A percentile compares a stretch with the other conserved stretches of the same genome.
phyloP scores from a whole-genome alignment of 2,888 invertebrate genomes.

The Dexiosoma caninum region DNA sequence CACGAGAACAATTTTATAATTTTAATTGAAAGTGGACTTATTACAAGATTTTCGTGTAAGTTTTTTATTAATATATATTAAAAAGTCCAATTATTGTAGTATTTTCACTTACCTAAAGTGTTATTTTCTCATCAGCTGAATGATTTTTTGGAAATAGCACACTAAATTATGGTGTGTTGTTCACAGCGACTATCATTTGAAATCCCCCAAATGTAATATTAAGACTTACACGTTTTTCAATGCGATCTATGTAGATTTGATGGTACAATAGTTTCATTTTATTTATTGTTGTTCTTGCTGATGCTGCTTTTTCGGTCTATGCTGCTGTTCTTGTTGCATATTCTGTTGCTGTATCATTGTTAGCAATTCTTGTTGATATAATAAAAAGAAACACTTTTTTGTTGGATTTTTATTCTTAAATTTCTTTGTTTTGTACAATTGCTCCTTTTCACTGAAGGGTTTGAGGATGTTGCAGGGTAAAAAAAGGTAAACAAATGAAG shows the following conservation, averaged over 20 bases:
- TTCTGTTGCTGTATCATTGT: slow-evolving; percentile 48
- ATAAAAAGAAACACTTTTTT: slow-evolving; percentile 60
- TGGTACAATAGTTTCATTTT: slow-evolving; percentile 6
- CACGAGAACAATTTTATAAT: too few relatives aligned
- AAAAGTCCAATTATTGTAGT: too few relatives aligned
- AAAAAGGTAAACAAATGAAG: background rate
- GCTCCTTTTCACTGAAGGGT: background rate
- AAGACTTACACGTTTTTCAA: background rate
- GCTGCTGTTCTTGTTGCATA: slow-evolving; percentile 50
- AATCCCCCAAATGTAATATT: too few relatives aligned
- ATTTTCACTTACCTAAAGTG: too few relatives aligned
- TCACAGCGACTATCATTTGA: too few relatives aligned
- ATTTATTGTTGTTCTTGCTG: background rate
- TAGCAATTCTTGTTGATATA: slow-evolving; percentile 52
- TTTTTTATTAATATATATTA: too few relatives aligned
- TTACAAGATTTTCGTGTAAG: too few relatives aligned
- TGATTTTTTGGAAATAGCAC: too few relatives aligned
- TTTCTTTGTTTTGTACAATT: slow-evolving; percentile 53
- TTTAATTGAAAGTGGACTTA: too few relatives aligned
- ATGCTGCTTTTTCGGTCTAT: slow-evolving; percentile 20
- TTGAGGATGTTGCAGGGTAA: background rate
- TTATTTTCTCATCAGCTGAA: too few relatives aligned
- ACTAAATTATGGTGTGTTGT: too few relatives aligned
- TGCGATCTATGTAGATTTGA: background rate
- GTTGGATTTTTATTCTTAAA: slow-evolving; percentile 50